A percentile compares a stretch with the other conserved stretches of the same genome.
Conservation (phyloP, 2,113 vertebrate genomes). For the Apeltes quadracus region DNA sequence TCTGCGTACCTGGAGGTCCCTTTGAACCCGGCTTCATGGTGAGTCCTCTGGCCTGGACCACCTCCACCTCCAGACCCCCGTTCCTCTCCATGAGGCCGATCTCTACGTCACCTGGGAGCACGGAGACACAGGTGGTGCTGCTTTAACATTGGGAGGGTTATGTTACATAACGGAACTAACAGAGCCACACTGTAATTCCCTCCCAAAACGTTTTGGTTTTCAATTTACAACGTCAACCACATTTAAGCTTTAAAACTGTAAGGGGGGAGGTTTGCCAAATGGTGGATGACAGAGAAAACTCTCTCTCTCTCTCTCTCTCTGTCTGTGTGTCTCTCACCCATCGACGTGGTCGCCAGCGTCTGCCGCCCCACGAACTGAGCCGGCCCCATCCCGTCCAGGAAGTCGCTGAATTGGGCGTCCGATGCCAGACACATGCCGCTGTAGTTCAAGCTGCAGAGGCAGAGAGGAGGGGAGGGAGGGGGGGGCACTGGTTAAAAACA, state of each 20-base stretch:
- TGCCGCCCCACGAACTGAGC: slow-evolving; percentile 97
- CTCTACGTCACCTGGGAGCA: slow-evolving; percentile 90
- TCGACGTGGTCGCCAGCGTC: slow-evolving; percentile 96
- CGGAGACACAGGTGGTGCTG: slow-evolving; percentile 8
- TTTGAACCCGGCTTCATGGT: slow-evolving; percentile 96
- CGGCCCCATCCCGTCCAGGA: slow-evolving; percentile 97
- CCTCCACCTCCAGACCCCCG: slow-evolving; percentile 96
- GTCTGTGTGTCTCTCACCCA: slow-evolving; percentile 84
- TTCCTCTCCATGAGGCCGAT: slow-evolving; percentile 95
- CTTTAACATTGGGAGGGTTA: background rate
- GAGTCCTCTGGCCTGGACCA: slow-evolving; percentile 95
- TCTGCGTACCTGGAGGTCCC: slow-evolving; percentile 92
- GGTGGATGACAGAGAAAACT: background rate
- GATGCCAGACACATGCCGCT: slow-evolving; percentile 96
- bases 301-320: slow-evolving; percentile 41
- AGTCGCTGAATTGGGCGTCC: slow-evolving; percentile 95
- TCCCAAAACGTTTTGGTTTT: too few species aligned
- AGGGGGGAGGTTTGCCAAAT: background rate
- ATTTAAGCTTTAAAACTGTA: too few species aligned
- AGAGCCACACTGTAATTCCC: too few species aligned
- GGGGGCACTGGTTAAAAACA: slow-evolving; percentile 15
- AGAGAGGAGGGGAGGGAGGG: background rate
- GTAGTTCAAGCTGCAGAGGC: slow-evolving; percentile 90
- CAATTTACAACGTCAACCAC: too few species aligned
- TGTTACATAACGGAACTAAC: too few species aligned